These are phyloP conservation scores for Clarias magur DNA, from an alignment of 2,113 vertebrate species.

Conservation along the genomic window DNA sequence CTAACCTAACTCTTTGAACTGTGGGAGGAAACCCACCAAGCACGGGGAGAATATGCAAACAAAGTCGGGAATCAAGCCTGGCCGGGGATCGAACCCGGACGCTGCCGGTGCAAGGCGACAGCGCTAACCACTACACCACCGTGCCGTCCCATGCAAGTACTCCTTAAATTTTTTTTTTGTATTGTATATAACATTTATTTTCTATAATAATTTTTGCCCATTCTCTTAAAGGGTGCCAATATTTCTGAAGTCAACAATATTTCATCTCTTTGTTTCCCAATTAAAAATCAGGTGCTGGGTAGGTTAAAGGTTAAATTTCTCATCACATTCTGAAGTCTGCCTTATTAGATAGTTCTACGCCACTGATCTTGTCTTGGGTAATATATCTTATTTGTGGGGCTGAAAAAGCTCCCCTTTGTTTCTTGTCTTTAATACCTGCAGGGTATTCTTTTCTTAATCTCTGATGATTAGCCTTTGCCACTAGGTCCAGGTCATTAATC, in stretches of 20 bases:
- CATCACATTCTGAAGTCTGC: conserved; percentile 25
- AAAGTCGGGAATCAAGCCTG: no score
- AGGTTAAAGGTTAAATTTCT: conserved; percentile 18
- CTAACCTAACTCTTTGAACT: no score
- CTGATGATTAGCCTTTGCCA: conserved; percentile 67
- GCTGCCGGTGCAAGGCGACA: no score
- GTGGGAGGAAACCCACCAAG: no score
- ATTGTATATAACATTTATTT: not conserved
- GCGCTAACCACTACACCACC: no score
- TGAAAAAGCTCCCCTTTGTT: conserved; percentile 43
- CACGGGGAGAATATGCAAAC: no score
- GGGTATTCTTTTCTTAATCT: conserved; percentile 59
- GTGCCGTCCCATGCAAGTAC: no score
- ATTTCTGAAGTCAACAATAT: not conserved
- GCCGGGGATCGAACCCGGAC: no score
- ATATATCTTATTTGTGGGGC: conserved; percentile 34
- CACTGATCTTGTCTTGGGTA: conserved; percentile 29
- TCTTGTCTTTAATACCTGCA: conserved; percentile 44
- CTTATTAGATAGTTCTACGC: conserved; percentile 20
- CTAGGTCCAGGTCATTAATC: conserved; percentile 65
- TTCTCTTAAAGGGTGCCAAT: not conserved
- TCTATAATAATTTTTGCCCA: not conserved
- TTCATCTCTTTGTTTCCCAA: conserved; percentile 13
- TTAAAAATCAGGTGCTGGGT: conserved; percentile 22
- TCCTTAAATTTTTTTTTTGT: not conserved